Base-by-base conservation (phyloP, 2,113 vertebrate genomes). In the Pontoporia blainvillei region DNA sequence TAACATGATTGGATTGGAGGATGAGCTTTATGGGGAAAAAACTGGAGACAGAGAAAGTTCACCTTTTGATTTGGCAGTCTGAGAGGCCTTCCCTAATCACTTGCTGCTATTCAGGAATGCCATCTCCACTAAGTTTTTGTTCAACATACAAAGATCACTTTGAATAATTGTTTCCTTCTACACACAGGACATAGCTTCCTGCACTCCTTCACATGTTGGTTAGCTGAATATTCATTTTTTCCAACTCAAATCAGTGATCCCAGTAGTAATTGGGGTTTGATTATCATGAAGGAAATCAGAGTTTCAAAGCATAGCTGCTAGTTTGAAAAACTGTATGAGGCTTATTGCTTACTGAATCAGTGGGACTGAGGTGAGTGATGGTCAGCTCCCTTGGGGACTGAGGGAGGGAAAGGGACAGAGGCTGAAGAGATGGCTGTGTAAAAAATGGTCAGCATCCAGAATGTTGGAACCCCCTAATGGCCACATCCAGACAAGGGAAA, bases 241-340 rank as follows among this genome's bases (percentile, higher is more conserved):
- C 17, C n/a, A 95, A 25, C 31, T 86, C 86, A 96, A 67, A 87
- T 86, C 64, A 97, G 46, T 93, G 91, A 81, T 90, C 41, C 81
- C 29, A 90, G n/a, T 46, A 84, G 61, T 89, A 81, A 85, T 13
- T 87, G 52, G 44, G 27, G 31, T 61, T 96, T 97, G 92, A 76
- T 90, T 85, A 67, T 92, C 82, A 92, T 90, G 91, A 92, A 94
- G 81, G 61, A 97, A 97, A 94, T 96, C 87, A 79, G 59, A 83
- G 36, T 96, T 96, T 92, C 81, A 81, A 82, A 96, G 64, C 61
- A 46, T 52, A 87, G 59, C 64, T 85, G 34, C 71, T 92, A 76
- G 72, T 96, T 97, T 85, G 15, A 71, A 49, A 96, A 96, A 86
- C 66, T 73, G 10, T 57, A 67, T 94, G 67, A 90, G 27, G 25